These are phyloP conservation scores for Elephantulus edwardii DNA, from an alignment of 2,113 vertebrate species.

Conservation along the genomic window DNA sequence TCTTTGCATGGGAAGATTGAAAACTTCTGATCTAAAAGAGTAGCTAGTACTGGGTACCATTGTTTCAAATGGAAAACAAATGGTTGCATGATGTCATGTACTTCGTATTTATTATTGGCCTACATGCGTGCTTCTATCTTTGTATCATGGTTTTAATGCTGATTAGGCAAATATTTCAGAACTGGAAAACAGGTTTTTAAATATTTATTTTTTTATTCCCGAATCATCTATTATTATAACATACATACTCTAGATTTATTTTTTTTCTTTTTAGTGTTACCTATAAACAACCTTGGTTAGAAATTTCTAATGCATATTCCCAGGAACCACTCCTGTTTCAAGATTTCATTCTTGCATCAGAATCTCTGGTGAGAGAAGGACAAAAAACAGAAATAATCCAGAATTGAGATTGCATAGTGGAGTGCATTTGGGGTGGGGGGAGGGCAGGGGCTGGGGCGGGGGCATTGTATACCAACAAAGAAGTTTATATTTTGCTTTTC, in stretches of 20 bases:
- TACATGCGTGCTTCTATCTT: background rate
- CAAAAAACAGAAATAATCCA: too few species aligned
- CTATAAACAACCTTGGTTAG: background rate
- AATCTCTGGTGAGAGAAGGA: background rate
- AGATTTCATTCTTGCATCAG: background rate
- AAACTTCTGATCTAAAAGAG: background rate
- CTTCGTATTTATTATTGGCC: background rate
- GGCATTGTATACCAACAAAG: too few species aligned
- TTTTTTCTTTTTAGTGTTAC: constrained; percentile 7
- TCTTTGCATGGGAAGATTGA: background rate
- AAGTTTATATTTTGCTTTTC: too few species aligned
- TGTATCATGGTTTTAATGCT: background rate
- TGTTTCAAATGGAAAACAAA: background rate
- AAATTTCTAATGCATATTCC: background rate
- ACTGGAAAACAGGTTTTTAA: background rate
- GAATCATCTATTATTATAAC: background rate
- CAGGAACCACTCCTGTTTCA: background rate
- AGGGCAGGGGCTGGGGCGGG: too few species aligned
- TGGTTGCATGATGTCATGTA: background rate
- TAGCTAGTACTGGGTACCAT: background rate
- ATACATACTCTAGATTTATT: background rate
- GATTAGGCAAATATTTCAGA: constrained; percentile 11
- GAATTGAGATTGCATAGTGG: too few species aligned
- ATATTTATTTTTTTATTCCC: background rate
- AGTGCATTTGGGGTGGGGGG: too few species aligned